Evolutionary conservation across 2,113 vertebrate species (phyloP), one percentile per base, ranked within the genome.

Genomic region (Silurus asotus): DNA sequence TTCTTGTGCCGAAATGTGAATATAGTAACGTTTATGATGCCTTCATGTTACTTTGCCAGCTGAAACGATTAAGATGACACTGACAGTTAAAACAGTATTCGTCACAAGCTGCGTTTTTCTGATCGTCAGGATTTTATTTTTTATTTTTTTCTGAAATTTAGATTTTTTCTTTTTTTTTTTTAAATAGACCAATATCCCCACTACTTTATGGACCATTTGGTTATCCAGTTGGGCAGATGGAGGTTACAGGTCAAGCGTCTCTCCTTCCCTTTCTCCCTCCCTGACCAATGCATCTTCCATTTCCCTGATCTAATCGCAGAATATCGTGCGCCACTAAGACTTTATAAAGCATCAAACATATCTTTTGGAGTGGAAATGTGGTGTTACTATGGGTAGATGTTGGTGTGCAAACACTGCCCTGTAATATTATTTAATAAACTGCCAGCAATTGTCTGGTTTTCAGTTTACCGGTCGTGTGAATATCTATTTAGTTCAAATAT

Each of bases 181-280:
- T 37, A 1, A 37, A 37, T 76, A 77, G 70, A 82, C 81, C 86
- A 87, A 65, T 82, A 58, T 49, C 61, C 80, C 61, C 51, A 83
- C 51, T 62, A 86, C 82, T 74, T 72, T 77, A 78, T 72, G 87
- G 83, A 88, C 83, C 78, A 88, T 85, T 82, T 82, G 81, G 70
- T 82, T 87, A 56, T 81, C n/a, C 19, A 80, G 0, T 88, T 37
- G 62, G 51, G 53, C 61, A 6, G 25, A 45, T 13, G 53, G 37
- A 81, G 49, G 25, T 51, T 64, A 48, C 49, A 64, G 14, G 17
- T n/a, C 7, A 56, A 56, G 0, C 8, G 75, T n/a, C 72, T 19
- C 45, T n/a, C 45, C 8, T 5, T 48, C 19, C 28, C 67, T 4
- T 53, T 49, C 19, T 61, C 37, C 14, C 20, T 74, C 20, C 17